phyloP scores from a whole-genome alignment of 2,888 invertebrate genomes.

The Trichopria drosophilae region DNA sequence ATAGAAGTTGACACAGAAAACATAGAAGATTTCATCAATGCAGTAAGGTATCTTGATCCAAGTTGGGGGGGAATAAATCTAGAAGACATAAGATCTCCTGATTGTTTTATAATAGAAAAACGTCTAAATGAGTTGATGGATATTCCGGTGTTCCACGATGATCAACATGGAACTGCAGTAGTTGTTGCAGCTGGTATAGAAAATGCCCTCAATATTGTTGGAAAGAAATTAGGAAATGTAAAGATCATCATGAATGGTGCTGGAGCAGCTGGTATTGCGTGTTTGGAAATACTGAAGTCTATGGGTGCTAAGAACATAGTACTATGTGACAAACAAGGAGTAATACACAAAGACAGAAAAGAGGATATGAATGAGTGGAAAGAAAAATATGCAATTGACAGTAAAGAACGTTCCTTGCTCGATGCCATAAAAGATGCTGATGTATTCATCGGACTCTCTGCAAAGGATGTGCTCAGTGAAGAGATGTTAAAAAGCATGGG shows the following conservation, averaged over 20 bases:
- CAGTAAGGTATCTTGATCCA: constrained; percentile 4
- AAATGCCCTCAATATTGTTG: constrained; percentile 6
- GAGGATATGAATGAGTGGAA: constrained; percentile 21
- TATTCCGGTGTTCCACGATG: constrained; percentile 29
- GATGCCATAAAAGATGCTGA: constrained; percentile 25
- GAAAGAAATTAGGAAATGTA: constrained; percentile 3
- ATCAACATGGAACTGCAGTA: constrained; percentile 28
- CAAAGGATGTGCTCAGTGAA: constrained; percentile 3
- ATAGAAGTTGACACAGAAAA: constrained; percentile 4
- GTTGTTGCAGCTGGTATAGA: constrained; percentile 12
- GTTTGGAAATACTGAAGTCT: constrained; percentile 1
- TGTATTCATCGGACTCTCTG: constrained; percentile 25
- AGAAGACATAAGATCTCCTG: constrained; percentile 27
- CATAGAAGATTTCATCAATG: constrained; percentile 11
- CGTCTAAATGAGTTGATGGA: constrained; percentile 13
- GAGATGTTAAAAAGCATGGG: constrained; percentile 27
- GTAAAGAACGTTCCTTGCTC: constrained; percentile 8
- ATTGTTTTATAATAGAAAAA: constrained; percentile 24
- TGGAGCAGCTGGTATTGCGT: constrained; percentile 23
- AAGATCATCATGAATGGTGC: constrained; percentile 18
- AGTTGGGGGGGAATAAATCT: constrained; percentile 25
- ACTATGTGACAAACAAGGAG: constrained; percentile 14
- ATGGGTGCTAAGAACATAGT: constrained; percentile 13
- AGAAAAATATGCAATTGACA: constrained; percentile 12
- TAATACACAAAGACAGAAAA: constrained; percentile 14